Percentiles rank a stretch among this genome's conserved stretches.
Conservation (phyloP, 2,797 vertebrate species). For the Tokudaia tokunoshimensis region DNA sequence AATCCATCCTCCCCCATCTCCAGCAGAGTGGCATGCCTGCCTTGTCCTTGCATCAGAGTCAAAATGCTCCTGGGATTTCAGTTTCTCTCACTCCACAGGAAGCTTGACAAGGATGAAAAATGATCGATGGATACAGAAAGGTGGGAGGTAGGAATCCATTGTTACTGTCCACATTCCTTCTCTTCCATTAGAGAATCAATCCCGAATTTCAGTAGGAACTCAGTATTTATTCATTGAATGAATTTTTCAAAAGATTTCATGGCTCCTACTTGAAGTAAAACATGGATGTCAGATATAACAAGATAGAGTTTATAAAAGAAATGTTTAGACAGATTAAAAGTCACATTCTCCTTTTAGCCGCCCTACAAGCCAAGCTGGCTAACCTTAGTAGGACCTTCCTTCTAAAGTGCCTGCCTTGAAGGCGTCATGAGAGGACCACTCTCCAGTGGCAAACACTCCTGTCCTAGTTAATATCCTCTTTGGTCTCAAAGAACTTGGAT, state of each 20-base stretch:
- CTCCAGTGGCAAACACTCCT: background rate
- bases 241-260: conserved; percentile 31
- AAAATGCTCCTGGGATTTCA: conserved; percentile 29
- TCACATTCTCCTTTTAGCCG: background rate
- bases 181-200: conserved; percentile 12
- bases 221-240: conserved; percentile 20
- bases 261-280: conserved; percentile 37
- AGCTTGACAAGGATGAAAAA: background rate
- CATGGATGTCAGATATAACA: background rate
- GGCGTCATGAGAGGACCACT: background rate
- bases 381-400: background rate
- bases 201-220: conserved; percentile 31
- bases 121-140: background rate
- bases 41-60: background rate
- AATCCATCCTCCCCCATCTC: background rate
- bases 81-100: conserved; percentile 31
- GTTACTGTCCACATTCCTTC: conserved; percentile 11
- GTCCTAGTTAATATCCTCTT: background rate
- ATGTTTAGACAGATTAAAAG: background rate
- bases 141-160: conserved; percentile 3
- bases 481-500: background rate
- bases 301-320: background rate
- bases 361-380: background rate
- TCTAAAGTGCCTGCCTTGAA: background rate
- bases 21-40: background rate